Evolutionary conservation across 2,113 vertebrate species (phyloP).

Genomic region (Salvelinus namaycush): DNA sequence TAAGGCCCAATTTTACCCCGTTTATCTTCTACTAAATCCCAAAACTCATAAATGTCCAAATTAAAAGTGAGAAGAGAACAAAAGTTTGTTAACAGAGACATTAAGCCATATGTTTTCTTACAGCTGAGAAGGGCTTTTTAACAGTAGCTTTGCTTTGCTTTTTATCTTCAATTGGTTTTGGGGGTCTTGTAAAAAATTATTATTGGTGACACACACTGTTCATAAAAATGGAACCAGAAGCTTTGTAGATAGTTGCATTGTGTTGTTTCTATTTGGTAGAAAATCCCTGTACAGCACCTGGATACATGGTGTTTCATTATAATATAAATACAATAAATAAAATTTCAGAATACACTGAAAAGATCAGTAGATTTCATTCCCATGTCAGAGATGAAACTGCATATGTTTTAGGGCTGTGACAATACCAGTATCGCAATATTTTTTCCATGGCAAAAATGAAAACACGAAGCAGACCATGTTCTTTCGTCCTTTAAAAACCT

Average conservation of each 20-base stretch:
- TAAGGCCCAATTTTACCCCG: conserved; percentile 23
- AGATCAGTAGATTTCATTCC: neutral
- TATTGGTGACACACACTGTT: neutral
- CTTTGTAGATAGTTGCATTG: neutral
- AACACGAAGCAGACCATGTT: too few relatives aligned
- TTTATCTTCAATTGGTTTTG: neutral
- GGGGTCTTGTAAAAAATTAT: neutral
- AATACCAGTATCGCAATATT: too few relatives aligned
- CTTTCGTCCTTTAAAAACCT: too few relatives aligned
- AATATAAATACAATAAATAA: neutral
- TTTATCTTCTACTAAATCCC: conserved; percentile 51
- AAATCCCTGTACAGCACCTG: too few relatives aligned
- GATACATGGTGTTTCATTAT: neutral
- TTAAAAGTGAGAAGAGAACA: conserved; percentile 15
- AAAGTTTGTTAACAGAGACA: conserved; percentile 30
- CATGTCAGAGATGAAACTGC: neutral
- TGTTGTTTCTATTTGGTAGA: conserved; percentile 11
- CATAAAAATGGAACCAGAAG: neutral
- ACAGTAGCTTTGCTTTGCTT: neutral
- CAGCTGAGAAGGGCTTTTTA: conserved; percentile 1
- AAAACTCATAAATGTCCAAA: conserved; percentile 48
- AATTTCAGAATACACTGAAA: conserved; percentile 23
- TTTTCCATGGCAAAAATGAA: too few relatives aligned
- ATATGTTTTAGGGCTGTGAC: too few relatives aligned
- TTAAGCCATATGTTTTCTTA: conserved; percentile 30